Conservation (phyloP, 2,113 vertebrate genomes). For the Benitochromis conjunctus region DNA sequence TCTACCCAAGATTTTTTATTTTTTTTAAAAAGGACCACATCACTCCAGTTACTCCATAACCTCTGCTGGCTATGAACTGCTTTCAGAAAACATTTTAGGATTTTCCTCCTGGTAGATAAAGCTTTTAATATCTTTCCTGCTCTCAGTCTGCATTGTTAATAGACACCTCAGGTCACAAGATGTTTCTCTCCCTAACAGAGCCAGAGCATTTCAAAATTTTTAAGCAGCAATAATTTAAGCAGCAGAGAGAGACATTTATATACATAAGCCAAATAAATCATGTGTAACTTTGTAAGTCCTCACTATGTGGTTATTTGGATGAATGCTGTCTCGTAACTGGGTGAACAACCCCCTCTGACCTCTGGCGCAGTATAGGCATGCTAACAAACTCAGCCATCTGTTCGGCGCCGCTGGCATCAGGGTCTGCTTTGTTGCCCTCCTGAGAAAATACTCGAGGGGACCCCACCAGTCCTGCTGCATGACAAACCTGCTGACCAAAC, state of each 20-base stretch:
- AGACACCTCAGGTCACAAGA: background rate
- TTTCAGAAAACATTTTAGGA: background rate
- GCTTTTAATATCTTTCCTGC: background rate
- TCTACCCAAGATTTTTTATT: background rate
- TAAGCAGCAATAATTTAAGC: background rate
- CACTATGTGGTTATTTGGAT: conserved; percentile 8
- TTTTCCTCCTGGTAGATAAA: background rate
- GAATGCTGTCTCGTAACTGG: conserved; percentile 6
- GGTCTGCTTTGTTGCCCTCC: background rate
- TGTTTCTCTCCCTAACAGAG: background rate
- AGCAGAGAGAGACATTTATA: background rate
- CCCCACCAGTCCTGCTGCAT: background rate
- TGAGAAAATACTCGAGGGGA: conserved; percentile 22
- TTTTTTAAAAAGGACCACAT: background rate
- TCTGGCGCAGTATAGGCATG: conserved; percentile 9
- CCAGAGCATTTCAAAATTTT: background rate
- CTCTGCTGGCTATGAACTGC: background rate
- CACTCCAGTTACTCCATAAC: background rate
- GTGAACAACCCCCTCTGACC: conserved; percentile 37
- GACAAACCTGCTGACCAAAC: background rate
- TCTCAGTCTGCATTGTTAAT: background rate
- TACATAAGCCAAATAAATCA: background rate
- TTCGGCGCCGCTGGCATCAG: conserved; percentile 13
- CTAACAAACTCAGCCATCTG: conserved; percentile 58
- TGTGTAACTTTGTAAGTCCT: background rate